phyloP scores from a whole-genome alignment of 2,888 invertebrate genomes.

The Torymus aiolomorphi region DNA sequence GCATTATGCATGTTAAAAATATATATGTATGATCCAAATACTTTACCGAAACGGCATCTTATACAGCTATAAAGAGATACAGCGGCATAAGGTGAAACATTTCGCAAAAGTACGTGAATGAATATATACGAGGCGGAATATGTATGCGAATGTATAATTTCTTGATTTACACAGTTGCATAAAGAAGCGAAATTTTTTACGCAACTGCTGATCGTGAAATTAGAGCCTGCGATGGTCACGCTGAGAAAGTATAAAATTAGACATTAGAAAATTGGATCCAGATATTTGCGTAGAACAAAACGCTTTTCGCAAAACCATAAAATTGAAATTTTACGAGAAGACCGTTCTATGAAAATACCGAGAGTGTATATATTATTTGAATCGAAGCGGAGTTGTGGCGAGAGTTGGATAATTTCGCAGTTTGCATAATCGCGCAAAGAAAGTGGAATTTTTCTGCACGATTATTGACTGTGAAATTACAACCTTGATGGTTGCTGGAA shows the following conservation, averaged over 20 bases:
- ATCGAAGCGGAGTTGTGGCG: slow-evolving; percentile 15
- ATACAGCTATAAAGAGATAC: no score
- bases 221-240: slow-evolving; percentile 18
- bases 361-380: not conserved
- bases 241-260: not conserved
- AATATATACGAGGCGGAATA: no score
- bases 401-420: slow-evolving; percentile 24
- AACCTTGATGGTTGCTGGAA: not conserved
- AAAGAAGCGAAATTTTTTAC: no score
- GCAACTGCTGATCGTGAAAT: slow-evolving; percentile 12
- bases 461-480: slow-evolving; percentile 24
- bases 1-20: no score
- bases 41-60: no score
- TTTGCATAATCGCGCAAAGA: slow-evolving; percentile 20
- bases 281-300: not conserved
- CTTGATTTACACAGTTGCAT: no score
- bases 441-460: slow-evolving; percentile 35
- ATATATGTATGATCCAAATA: no score
- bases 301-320: not conserved
- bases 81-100: no score
- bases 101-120: no score
- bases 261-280: not conserved
- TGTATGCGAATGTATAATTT: no score
- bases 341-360: slow-evolving; percentile 2
- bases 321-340: not conserved